Conservation (phyloP, 2,888 invertebrate genomes). For the Microplitis manilae region DNA sequence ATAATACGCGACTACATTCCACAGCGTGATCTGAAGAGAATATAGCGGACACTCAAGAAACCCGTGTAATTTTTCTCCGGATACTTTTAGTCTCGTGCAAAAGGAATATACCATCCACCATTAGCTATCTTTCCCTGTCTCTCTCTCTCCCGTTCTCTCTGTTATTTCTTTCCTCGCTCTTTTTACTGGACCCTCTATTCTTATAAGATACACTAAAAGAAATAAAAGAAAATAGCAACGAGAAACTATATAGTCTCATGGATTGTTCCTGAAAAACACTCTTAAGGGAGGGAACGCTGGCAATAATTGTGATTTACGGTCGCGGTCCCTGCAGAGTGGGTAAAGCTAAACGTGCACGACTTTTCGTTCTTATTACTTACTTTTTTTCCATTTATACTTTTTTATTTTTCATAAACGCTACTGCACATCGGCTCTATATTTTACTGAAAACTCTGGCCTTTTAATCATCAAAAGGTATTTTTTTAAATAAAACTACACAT, state of each 20-base stretch:
- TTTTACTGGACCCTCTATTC: conserved; percentile 33
- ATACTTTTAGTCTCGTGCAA: not conserved
- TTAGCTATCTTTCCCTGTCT: not conserved
- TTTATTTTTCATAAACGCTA: not conserved
- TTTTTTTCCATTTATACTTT: conserved; percentile 26
- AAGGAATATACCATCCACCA: conserved; percentile 3
- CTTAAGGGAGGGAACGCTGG: conserved; percentile 52
- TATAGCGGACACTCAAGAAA: conserved; percentile 25
- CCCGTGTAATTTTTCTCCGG: conserved; percentile 5
- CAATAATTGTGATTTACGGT: conserved; percentile 68
- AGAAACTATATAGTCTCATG: conserved; percentile 34
- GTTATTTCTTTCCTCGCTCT: conserved; percentile 39
- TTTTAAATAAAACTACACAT: not conserved
- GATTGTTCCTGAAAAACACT: conserved; percentile 54
- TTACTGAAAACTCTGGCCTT: not conserved
- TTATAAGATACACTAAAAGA: conserved; percentile 7
- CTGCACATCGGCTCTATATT: not conserved
- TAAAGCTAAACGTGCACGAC: conserved; percentile 56
- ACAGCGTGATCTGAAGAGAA: conserved; percentile 30
- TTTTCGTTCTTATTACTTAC: conserved; percentile 25
- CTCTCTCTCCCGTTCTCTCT: conserved; percentile 24
- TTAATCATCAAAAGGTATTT: not conserved
- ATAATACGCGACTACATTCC: conserved; percentile 69
- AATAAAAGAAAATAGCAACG: conserved; percentile 20
- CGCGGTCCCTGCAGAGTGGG: conserved; percentile 47